A percentile compares a stretch with the other conserved stretches of the same genome.
Conservation (phyloP, 1,140 invertebrate genomes). For the Drosophila repleta region DNA sequence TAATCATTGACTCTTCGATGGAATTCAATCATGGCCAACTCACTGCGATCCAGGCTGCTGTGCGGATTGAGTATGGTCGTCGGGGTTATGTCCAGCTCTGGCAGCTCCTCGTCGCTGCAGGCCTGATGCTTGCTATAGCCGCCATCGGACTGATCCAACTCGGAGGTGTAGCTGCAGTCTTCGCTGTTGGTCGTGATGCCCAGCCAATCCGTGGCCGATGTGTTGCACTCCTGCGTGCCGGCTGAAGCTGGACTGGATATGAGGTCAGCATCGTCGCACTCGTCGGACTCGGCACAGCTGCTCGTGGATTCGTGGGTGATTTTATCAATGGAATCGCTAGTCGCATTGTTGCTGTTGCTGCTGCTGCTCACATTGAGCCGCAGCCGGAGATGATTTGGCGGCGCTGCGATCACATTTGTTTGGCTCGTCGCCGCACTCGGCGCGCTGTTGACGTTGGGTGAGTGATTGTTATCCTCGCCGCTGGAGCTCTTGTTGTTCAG, state of each 20-base stretch:
- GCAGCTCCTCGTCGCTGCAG: constrained; percentile 84
- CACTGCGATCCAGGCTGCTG: constrained; percentile 90
- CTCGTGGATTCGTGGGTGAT: constrained; percentile 45
- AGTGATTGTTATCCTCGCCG: constrained; percentile 86
- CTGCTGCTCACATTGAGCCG: constrained; percentile 56
- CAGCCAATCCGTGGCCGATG: constrained; percentile 92
- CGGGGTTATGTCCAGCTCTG: constrained; percentile 90
- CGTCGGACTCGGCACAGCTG: constrained; percentile 85
- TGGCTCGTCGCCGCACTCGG: not conserved
- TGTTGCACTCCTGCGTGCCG: constrained; percentile 82
- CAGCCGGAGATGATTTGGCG: constrained; percentile 61
- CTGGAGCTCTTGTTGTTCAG: constrained; percentile 92
- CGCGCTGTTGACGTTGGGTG: constrained; percentile 38
- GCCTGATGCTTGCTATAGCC: constrained; percentile 79
- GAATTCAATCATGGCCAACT: constrained; percentile 39
- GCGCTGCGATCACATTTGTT: constrained; percentile 21
- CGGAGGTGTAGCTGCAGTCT: constrained; percentile 92
- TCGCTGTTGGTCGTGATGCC: constrained; percentile 93
- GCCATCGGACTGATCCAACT: constrained; percentile 87
- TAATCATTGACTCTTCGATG: no score
- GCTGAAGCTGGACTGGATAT: constrained; percentile 84
- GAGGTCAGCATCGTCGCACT: constrained; percentile 85
- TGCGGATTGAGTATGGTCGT: constrained; percentile 89
- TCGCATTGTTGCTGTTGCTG: constrained; percentile 15
- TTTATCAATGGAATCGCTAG: constrained; percentile 32